Evolutionary conservation across 2,113 vertebrate species (phyloP), one percentile per base, ranked within the genome.

Genomic region (Strix uralensis): DNA sequence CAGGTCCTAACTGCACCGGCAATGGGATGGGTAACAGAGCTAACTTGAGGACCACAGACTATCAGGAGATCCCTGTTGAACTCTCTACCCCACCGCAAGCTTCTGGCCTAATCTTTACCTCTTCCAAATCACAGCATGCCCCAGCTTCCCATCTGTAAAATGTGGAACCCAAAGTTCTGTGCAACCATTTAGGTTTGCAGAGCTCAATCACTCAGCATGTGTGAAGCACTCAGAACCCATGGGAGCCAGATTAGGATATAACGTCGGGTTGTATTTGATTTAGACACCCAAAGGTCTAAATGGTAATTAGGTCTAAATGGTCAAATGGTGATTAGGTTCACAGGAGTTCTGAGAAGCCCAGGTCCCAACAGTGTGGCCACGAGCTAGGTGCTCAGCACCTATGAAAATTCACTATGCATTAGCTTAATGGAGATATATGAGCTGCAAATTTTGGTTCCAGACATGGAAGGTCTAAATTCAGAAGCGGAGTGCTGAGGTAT

Each of bases 1-100:
- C 62, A 59, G 66, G 29, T 69, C n/a, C 55, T n/a, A 71, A 7
- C 51, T 11, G 22, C 0, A 0, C 16, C 4, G 1, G 34, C 1
- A 0, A 8, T 13, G 34, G 51, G 16, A 54, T 3, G 5, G 5
- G 18, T 7, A 26, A 52, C 32, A 25, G 4, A 84, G 42, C 49
- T 20, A 42, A 11, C 36, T 22, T 42, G 22, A 7, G 55, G 21
- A 29, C 29, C 58, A 32, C 36, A 52, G 26, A 3, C 11, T 30
- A 55, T 3, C 38, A 73, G 58, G 25, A 82, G 29, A 72, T 23
- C 20, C 36, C 26, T 26, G 13, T 0, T 40, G 36, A 93, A 47
- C 18, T 36, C 52, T 16, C 32, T 30, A 3, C 10, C 13, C 42
- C 5, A 0, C 10, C 21, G n/a, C 25, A n/a, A 67, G 17, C 27